Evolutionary conservation across 2,888 invertebrate species (phyloP).

Genomic region (Morpho achilles): DNA sequence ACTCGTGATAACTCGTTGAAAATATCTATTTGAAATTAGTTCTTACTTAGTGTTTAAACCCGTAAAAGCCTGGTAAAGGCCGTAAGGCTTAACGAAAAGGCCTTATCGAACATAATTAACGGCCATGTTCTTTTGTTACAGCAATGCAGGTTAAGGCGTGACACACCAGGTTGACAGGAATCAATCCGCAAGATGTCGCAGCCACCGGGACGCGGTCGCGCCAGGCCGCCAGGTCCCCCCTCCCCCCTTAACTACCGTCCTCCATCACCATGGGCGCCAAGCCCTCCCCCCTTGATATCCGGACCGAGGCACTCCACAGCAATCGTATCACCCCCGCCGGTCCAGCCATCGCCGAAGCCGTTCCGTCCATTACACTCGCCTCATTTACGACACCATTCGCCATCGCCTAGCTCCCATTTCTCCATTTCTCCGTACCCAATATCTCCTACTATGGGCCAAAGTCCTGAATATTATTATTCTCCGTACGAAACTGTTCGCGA

Average conservation of each 20-base stretch:
- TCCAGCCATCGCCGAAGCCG: slow-evolving; percentile 73
- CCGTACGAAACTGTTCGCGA: slow-evolving; percentile 80
- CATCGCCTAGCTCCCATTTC: slow-evolving; percentile 71
- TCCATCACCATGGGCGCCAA: slow-evolving; percentile 87
- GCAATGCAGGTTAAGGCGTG: slow-evolving; percentile 74
- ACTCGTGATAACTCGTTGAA: too few species aligned
- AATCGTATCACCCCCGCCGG: slow-evolving; percentile 79
- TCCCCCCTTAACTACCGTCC: slow-evolving; percentile 85
- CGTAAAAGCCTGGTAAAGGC: too few species aligned
- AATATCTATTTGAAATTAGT: too few species aligned
- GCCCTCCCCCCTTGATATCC: slow-evolving; percentile 85
- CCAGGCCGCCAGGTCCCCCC: slow-evolving; percentile 63
- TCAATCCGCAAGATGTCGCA: slow-evolving; percentile 76
- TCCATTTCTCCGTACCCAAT: slow-evolving; percentile 72
- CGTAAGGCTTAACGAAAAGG: too few species aligned
- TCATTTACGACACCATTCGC: slow-evolving; percentile 67
- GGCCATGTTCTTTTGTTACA: slow-evolving; percentile 50
- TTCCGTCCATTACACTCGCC: slow-evolving; percentile 72
- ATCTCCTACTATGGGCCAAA: slow-evolving; percentile 80
- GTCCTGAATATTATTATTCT: slow-evolving; percentile 80
- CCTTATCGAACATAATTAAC: not conserved
- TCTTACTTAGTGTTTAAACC: too few species aligned
- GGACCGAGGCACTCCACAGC: slow-evolving; percentile 78
- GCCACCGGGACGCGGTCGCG: slow-evolving; percentile 72
- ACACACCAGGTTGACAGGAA: slow-evolving; percentile 76